Percentiles rank a stretch among this genome's conserved stretches.
Conservation (phyloP, 2,888 invertebrate species). For the Mycalesis mineus region DNA sequence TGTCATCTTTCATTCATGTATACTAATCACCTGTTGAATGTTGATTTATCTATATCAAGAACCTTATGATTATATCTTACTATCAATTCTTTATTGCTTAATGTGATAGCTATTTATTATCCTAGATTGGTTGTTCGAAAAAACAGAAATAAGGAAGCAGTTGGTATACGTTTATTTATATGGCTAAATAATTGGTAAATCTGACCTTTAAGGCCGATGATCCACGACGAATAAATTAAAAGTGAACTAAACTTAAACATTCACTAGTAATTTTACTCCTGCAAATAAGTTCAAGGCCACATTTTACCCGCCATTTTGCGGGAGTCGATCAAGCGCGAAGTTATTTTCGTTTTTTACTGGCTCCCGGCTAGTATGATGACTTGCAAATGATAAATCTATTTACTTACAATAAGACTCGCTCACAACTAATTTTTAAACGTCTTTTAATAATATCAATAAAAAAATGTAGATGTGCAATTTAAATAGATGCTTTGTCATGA, state of each 20-base stretch:
- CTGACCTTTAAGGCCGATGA: conserved; percentile 2
- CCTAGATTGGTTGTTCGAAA: not conserved
- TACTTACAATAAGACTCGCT: not conserved
- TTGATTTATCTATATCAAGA: not conserved
- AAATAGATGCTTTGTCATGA: conserved; percentile 1
- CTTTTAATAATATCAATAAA: not conserved
- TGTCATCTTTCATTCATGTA: too few species aligned
- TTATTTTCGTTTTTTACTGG: conserved; percentile 1
- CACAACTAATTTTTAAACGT: not conserved
- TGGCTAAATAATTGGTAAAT: conserved; percentile 5
- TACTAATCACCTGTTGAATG: too few species aligned
- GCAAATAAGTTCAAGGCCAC: conserved; percentile 5
- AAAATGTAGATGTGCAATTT: not conserved
- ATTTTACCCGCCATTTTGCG: conserved; percentile 6
- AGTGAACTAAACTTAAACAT: conserved; percentile 2
- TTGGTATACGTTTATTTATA: conserved; percentile 3
- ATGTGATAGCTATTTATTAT: not conserved
- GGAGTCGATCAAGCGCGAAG: conserved; percentile 6
- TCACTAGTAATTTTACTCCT: conserved; percentile 9
- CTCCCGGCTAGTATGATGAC: conserved; percentile 1
- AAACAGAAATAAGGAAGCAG: not conserved
- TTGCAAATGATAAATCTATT: conserved; percentile 2
- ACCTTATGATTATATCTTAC: not conserved
- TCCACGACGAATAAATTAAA: conserved; percentile 7
- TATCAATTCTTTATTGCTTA: not conserved